phyloP scores from a whole-genome alignment of 2,113 vertebrate genomes.

The Phalacrocorax brasilianus region DNA sequence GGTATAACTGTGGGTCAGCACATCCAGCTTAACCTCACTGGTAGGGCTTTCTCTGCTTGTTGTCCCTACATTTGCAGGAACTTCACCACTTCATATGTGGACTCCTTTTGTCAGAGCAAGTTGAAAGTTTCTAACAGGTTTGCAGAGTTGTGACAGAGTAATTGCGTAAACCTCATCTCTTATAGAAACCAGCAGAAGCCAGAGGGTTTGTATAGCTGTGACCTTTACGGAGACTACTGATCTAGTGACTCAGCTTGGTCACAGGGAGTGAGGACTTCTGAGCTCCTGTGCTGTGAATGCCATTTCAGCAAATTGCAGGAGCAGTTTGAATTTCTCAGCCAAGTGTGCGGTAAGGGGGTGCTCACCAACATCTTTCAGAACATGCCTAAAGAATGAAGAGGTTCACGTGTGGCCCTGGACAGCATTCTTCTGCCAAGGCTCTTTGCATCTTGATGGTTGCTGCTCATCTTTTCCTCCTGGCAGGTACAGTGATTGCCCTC shows the following conservation, averaged over 20 bases:
- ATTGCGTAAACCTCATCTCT: not conserved
- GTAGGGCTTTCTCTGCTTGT: not conserved
- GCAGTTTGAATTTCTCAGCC: not conserved
- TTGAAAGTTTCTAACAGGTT: not conserved
- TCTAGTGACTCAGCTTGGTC: not conserved
- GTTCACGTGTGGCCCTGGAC: not conserved
- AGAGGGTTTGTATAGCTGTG: not conserved
- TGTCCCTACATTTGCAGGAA: not conserved
- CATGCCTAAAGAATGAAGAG: constrained; percentile 21
- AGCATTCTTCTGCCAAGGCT: not conserved
- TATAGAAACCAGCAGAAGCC: not conserved
- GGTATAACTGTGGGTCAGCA: not conserved
- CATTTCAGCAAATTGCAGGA: not conserved
- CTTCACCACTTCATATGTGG: not conserved
- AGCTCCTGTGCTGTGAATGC: not conserved
- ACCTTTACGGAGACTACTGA: not conserved
- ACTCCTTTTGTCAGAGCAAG: not conserved
- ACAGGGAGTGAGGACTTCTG: not conserved
- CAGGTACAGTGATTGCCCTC: constrained; percentile 6
- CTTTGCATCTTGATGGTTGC: not conserved
- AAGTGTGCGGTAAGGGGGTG: not conserved
- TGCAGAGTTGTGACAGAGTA: not conserved
- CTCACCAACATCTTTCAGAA: not conserved
- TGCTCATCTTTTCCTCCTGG: not conserved
- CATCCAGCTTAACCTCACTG: not conserved